Evolutionary conservation across 1,140 invertebrate genomes (phyloP).

Genomic region (Bilobella aurantiaca): DNA sequence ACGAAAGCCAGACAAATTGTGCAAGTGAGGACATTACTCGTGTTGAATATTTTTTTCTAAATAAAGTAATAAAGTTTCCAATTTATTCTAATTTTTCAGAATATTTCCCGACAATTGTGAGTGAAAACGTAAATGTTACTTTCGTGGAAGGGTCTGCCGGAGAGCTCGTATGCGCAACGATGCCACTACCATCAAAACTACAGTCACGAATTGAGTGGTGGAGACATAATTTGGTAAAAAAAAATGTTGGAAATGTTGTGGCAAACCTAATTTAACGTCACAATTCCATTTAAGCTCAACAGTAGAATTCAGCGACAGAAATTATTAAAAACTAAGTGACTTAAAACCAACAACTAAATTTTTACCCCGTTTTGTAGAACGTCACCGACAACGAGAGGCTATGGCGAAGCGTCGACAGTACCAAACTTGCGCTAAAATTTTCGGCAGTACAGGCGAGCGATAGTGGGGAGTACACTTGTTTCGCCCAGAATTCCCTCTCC

Average conservation of each 20-base stretch:
- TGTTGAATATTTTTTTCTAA: background rate
- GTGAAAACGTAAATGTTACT: background rate
- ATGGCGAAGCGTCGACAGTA: background rate
- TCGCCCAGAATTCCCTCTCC: background rate
- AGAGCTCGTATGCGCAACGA: background rate
- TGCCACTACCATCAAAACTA: background rate
- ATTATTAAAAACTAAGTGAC: too few species aligned
- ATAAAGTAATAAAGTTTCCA: background rate
- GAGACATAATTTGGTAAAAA: background rate
- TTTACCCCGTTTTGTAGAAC: too few species aligned
- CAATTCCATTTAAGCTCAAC: background rate
- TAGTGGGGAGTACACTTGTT: background rate
- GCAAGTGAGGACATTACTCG: background rate
- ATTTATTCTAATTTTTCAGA: background rate
- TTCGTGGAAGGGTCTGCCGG: background rate
- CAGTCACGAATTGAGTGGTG: background rate
- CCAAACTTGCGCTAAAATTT: background rate
- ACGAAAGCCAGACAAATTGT: background rate
- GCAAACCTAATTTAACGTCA: too few species aligned
- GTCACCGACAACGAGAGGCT: background rate
- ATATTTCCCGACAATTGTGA: background rate
- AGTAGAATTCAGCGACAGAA: background rate
- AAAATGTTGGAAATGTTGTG: too few species aligned
- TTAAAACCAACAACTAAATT: too few species aligned
- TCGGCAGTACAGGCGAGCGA: background rate